Base-by-base conservation (phyloP, 1,140 invertebrate genomes). In the Sesamia nonagrioides region DNA sequence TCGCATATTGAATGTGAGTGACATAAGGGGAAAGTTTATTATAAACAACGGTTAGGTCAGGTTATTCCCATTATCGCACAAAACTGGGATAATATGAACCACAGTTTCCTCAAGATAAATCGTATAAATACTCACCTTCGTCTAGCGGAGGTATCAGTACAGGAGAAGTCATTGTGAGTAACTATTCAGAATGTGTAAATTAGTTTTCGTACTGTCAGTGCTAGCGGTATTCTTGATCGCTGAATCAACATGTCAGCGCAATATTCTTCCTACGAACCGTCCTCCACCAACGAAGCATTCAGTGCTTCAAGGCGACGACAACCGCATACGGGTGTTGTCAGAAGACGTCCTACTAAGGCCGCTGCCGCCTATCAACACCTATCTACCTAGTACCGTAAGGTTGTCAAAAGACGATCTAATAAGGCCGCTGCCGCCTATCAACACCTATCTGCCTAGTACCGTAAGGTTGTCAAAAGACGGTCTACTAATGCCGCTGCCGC, bases 121-220 rank as follows among this genome's bases (percentile, higher is more conserved):
- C 9, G 3, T 8, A 77, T 77, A 77, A 77, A 77, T 52, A 48
- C 74, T 40, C 11, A 6, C 5, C 2, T 13, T 7, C 5, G 0
- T n/a, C 5, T 42, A 42, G n/a, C 13, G 0, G 4, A 54, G 18
- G 13, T 8, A 77, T 77, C 61, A 77, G 40, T 77, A 11, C 2
- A 50, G 18, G 17, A 76, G 3, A 63, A 13, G 27, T 1, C 11
- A 9, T 66, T 13, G 11, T 33, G 15, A 54, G n/a, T 27, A n/a
- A 18, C 37, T 13, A 35, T 13, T 45, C 74, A 88, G 83, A 68
- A 88, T 89, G 81, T 78, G 77, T 17, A 84, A 85, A 78, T 15
- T 84, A 73, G 17, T 83, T 18, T 48, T 81, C 11, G 42, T 84
- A 33, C 69, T 80, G 2, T 45, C 40, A 6, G 50, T 87, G 33